Percentiles rank a stretch among this genome's conserved stretches.
Conservation (phyloP, 1,140 invertebrate species). For the Tyrophagus putrescentiae region DNA sequence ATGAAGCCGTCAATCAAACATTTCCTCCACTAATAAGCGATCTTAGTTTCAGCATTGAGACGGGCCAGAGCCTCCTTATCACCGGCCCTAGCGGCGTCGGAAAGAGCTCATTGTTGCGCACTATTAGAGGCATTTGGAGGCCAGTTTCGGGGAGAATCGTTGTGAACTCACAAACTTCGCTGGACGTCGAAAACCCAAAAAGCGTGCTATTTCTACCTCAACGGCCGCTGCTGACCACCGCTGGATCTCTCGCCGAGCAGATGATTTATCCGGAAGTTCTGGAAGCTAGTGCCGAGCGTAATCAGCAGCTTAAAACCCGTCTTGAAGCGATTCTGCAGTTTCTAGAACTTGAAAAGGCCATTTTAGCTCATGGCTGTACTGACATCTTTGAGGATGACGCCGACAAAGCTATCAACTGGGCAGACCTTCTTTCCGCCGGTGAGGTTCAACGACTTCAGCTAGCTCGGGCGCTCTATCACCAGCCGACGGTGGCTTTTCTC, state of each 20-base stretch:
- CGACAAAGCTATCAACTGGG: conserved; percentile 40
- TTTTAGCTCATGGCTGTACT: conserved; percentile 25
- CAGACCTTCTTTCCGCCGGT: conserved; percentile 46
- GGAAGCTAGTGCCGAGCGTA: neutral
- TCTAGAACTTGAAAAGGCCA: neutral
- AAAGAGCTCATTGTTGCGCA: conserved; percentile 44
- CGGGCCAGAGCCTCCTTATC: conserved; percentile 39
- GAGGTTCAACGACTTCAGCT: conserved; percentile 47
- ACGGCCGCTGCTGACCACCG: conserved; percentile 42
- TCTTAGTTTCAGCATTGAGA: conserved; percentile 37
- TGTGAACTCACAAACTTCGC: conserved; percentile 25
- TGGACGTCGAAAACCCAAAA: conserved; percentile 31
- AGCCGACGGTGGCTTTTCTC: conserved; percentile 42
- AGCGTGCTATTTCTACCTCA: conserved; percentile 43
- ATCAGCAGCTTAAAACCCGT: neutral
- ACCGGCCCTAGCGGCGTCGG: conserved; percentile 45
- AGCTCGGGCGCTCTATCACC: conserved; percentile 44
- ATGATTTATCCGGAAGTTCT: neutral
- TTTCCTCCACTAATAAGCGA: conserved; percentile 22
- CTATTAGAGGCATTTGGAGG: conserved; percentile 43
- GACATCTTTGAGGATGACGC: conserved; percentile 37
- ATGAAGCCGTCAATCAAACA: neutral
- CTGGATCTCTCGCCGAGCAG: conserved; percentile 36
- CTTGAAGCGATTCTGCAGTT: neutral
- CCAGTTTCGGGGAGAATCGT: conserved; percentile 31